Base-by-base conservation (phyloP, 2,113 vertebrate species). In the Prunella himalayana region DNA sequence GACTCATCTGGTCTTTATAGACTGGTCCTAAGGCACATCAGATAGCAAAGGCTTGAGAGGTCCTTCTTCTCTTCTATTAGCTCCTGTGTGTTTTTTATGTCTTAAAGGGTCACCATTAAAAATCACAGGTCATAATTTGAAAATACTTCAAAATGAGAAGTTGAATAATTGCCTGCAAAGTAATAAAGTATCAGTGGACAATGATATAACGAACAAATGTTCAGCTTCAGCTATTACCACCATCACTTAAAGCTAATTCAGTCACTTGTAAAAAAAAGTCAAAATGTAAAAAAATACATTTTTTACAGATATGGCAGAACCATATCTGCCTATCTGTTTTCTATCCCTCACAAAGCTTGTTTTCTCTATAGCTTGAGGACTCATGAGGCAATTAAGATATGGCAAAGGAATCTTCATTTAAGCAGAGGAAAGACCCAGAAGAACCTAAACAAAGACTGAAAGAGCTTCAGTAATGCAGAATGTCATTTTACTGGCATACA, bases 221-320 rank as follows among this genome's bases (percentile, higher is more conserved):
- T 56, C 42, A 11, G 11, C 7, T 86, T 89, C 57, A 86, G 15
- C 20, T 57, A 7, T 21, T 66, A 76, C 15, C 0, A 76, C 15
- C 0, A 0, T 31, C 27, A 21, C 21, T 68, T 42, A n/a, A 72
- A 89, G 11, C 2, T 61, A 39, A 4, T 61, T 83, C 27, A 0
- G 0, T 60, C 37, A 44, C 19, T 77, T 83, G n/a, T n/a, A 3
- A 89, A 81, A 65, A 51, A 37, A 30, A 7, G 21, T n/a, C 19
- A 72, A 14, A 86, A 76, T 7, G 21, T 16, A 27, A 86, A 65
- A 57, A 66, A 59, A 45, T 25, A 63, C 1, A 37, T 37, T 37
- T 37, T 37, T 37, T 37, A 37, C 37, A 37, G 37, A 37, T 37
- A 37, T 37, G 37, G 37, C 37, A 63, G n/a, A 61, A 41, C 6